Evolutionary conservation across 1,140 invertebrate species (phyloP).

Genomic region (Hestina assimilis): DNA sequence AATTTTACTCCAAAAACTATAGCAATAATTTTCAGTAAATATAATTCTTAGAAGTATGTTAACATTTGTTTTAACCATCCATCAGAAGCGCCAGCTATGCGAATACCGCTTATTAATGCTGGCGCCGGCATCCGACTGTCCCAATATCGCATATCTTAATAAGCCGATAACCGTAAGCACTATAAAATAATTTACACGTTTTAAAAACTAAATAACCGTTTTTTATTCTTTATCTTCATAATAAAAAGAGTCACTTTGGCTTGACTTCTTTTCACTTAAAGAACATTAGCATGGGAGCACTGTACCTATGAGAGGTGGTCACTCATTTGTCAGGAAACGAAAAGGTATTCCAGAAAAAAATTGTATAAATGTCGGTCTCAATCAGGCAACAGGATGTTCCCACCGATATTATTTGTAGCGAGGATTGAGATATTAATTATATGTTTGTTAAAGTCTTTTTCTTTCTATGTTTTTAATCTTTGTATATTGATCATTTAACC

Average conservation of each 20-base stretch:
- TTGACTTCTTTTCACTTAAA: background rate
- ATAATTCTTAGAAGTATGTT: constrained; percentile 26
- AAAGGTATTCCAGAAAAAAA: constrained; percentile 28
- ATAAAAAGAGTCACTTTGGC: background rate
- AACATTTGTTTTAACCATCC: constrained; percentile 16
- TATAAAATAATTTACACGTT: constrained; percentile 11
- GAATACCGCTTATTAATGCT: constrained; percentile 19
- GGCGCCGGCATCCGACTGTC: constrained; percentile 26
- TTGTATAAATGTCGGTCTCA: constrained; percentile 22
- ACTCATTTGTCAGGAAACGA: constrained; percentile 35
- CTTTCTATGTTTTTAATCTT: background rate
- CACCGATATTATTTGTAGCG: constrained; percentile 21
- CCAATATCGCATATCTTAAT: constrained; percentile 34
- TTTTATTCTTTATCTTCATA: constrained; percentile 1
- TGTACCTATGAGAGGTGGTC: constrained; percentile 20
- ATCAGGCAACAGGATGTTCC: constrained; percentile 23
- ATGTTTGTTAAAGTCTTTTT: constrained; percentile 14
- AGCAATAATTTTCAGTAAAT: constrained; percentile 6
- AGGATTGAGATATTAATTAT: constrained; percentile 26
- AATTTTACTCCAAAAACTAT: constrained; percentile 2
- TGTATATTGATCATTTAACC: background rate
- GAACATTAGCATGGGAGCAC: constrained; percentile 1
- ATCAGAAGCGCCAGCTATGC: constrained; percentile 22
- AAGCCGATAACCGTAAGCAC: constrained; percentile 22
- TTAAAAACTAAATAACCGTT: background rate